Conservation (phyloP, 2,888 invertebrate genomes). For the Diarsia rubi region DNA sequence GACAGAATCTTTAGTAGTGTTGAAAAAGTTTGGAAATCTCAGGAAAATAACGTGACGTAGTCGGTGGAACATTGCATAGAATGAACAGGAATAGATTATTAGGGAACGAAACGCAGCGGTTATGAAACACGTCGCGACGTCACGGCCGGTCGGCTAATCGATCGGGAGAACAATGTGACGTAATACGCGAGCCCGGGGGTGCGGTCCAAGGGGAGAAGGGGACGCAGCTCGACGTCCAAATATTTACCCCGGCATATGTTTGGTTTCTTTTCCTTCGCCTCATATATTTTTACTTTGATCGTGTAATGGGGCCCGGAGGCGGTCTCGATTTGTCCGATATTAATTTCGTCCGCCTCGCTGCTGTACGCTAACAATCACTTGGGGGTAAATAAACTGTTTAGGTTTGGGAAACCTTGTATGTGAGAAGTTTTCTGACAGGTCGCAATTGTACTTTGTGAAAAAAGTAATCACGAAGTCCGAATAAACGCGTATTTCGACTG, state of each 20-base stretch:
- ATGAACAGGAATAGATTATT: conserved; percentile 60
- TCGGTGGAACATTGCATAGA: conserved; percentile 57
- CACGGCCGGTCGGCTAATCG: conserved; percentile 85
- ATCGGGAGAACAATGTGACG: conserved; percentile 89
- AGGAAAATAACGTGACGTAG: conserved; percentile 37
- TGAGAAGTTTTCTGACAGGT: conserved; percentile 17
- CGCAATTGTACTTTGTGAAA: conserved; percentile 10
- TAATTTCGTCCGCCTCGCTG: conserved; percentile 80
- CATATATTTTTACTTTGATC: conserved; percentile 90
- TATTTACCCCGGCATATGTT: conserved; percentile 89
- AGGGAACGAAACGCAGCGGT: conserved; percentile 71
- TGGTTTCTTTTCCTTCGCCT: conserved; percentile 90
- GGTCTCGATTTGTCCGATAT: conserved; percentile 86
- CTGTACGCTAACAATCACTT: conserved; percentile 71
- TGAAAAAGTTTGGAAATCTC: conserved; percentile 39
- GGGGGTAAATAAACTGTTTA: conserved; percentile 74
- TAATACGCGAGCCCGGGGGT: conserved; percentile 77
- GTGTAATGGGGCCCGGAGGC: conserved; percentile 86
- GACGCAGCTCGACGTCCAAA: conserved; percentile 83
- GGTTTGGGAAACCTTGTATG: conserved; percentile 59
- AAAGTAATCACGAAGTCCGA: conserved; percentile 15
- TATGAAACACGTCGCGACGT: conserved; percentile 82
- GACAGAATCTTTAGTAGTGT: conserved; percentile 48
- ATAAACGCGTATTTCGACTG: conserved; percentile 13
- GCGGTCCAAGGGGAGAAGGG: conserved; percentile 72